phyloP scores from a whole-genome alignment of 2,888 invertebrate genomes.

The Hymenopus coronatus region DNA sequence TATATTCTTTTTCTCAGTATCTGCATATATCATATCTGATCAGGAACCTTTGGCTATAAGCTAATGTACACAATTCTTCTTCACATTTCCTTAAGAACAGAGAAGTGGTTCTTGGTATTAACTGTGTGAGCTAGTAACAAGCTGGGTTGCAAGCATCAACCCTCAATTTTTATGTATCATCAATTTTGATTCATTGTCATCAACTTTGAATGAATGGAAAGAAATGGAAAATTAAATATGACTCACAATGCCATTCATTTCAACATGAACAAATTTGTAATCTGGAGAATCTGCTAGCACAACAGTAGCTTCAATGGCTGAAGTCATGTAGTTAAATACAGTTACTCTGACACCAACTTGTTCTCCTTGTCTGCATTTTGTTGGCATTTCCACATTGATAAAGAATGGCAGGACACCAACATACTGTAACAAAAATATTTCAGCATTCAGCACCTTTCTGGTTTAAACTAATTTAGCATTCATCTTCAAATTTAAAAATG shows the following conservation, averaged over 20 bases:
- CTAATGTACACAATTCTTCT: too few species aligned
- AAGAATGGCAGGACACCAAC: slow-evolving; percentile 90
- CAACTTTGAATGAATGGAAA: too few species aligned
- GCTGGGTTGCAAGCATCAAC: too few species aligned
- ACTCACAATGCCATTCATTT: slow-evolving; percentile 75
- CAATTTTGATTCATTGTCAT: too few species aligned
- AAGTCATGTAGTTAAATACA: slow-evolving; percentile 90
- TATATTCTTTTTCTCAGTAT: too few species aligned
- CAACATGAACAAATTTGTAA: slow-evolving; percentile 90
- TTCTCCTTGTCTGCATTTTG: slow-evolving; percentile 80
- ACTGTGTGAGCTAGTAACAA: too few species aligned
- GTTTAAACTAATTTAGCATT: background rate
- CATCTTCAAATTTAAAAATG: background rate
- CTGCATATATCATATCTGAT: too few species aligned
- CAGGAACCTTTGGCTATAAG: too few species aligned
- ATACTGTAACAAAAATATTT: slow-evolving; percentile 56
- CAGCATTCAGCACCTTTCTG: background rate
- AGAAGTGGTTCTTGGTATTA: too few species aligned
- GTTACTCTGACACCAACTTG: slow-evolving; percentile 90
- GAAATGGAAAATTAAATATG: background rate
- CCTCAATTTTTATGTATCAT: too few species aligned
- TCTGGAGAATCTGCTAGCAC: slow-evolving; percentile 80
- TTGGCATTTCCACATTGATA: slow-evolving; percentile 91
- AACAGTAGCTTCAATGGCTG: slow-evolving; percentile 80
- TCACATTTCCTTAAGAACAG: too few species aligned